Conservation (phyloP, 2,113 vertebrate species). For the Numenius arquata region DNA sequence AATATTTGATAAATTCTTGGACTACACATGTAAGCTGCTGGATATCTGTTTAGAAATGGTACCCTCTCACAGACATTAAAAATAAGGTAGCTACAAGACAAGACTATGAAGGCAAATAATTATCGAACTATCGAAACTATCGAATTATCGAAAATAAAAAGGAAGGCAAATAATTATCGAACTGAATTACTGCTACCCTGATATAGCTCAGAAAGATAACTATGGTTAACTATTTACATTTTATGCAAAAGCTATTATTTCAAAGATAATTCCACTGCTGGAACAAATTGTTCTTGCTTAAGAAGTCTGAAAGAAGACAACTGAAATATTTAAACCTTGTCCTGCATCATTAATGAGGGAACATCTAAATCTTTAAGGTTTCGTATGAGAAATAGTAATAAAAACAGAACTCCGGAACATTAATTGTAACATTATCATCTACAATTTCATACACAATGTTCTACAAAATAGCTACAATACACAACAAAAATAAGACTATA, state of each 20-base stretch:
- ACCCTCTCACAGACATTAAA: neutral
- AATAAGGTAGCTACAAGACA: neutral
- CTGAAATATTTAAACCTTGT: neutral
- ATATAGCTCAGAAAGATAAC: neutral
- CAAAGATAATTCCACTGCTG: neutral
- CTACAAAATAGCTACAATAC: neutral
- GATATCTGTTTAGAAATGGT: neutral
- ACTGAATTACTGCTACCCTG: neutral
- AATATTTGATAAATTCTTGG: neutral
- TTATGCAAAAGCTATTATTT: neutral
- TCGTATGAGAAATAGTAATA: neutral
- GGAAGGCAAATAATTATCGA: neutral
- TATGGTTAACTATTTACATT: neutral
- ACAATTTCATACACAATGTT: neutral
- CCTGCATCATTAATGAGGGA: neutral
- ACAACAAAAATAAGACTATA: neutral
- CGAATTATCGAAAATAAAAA: no score
- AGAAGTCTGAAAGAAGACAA: neutral
- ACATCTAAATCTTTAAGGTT: neutral
- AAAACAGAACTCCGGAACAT: neutral
- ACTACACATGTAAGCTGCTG: neutral
- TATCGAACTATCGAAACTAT: no score
- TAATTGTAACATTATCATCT: neutral
- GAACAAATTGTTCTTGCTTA: neutral
- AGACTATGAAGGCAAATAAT: neutral